Evolutionary conservation across 2,113 vertebrate species (phyloP).

Genomic region (Vidua macroura): DNA sequence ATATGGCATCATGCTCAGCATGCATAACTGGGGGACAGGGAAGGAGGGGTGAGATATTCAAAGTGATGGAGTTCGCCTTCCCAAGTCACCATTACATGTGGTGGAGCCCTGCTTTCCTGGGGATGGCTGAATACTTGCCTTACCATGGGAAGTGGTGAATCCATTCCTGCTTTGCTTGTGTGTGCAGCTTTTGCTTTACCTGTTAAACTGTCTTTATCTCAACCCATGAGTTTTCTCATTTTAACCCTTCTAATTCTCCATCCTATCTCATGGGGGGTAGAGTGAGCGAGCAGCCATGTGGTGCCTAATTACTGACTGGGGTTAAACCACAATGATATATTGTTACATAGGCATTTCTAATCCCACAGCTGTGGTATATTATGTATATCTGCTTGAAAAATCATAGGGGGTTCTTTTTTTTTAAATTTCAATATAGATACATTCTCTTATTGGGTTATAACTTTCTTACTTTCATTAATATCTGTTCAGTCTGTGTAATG

Average conservation of each 20-base stretch:
- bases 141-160: neutral
- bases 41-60: neutral
- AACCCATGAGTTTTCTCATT: neutral
- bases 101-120: neutral
- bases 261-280: neutral
- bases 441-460: neutral
- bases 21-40: neutral
- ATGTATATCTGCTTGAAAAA: neutral
- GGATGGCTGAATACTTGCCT: neutral
- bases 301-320: neutral
- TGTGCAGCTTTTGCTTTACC: neutral
- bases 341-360: neutral
- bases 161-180: neutral
- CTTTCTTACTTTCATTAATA: neutral
- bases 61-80: neutral
- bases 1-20: neutral
- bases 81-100: neutral
- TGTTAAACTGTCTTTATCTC: neutral
- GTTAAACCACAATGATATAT: neutral
- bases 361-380: neutral
- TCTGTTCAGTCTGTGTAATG: constrained; percentile 26
- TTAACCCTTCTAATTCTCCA: neutral
- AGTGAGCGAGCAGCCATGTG: neutral
- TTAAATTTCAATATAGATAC: neutral
- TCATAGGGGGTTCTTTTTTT: neutral